A percentile compares a stretch with the other conserved stretches of the same genome.
Conservation (phyloP, 2,888 invertebrate genomes). For the Himalopsyche kuldschensis region DNA sequence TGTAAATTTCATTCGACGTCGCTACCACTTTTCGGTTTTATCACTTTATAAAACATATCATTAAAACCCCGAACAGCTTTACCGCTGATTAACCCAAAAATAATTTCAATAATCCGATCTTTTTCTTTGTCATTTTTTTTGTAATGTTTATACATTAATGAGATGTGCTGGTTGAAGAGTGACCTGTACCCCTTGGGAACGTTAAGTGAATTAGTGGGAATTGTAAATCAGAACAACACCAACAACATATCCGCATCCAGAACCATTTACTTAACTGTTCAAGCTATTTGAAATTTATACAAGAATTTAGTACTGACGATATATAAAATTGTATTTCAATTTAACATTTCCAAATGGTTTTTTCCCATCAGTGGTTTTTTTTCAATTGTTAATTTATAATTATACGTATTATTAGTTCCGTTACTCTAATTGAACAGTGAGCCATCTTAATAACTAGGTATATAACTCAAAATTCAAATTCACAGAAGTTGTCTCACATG, state of each 20-base stretch:
- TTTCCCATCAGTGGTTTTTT: too few relatives aligned
- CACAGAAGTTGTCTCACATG: too few relatives aligned
- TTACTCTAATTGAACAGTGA: too few relatives aligned
- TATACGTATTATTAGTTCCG: too few relatives aligned
- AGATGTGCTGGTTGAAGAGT: neutral
- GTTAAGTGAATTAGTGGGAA: neutral
- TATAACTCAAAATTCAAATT: too few relatives aligned
- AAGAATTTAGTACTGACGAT: neutral
- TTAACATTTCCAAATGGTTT: too few relatives aligned
- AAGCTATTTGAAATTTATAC: neutral
- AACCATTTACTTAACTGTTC: neutral
- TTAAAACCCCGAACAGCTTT: neutral
- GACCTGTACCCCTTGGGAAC: neutral
- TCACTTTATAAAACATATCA: neutral
- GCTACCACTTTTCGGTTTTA: neutral
- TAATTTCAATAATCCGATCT: neutral
- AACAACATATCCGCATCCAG: neutral
- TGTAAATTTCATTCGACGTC: neutral
- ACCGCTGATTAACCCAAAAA: neutral
- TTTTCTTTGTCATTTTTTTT: neutral
- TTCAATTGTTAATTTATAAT: too few relatives aligned
- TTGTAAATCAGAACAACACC: neutral
- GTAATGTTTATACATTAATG: neutral
- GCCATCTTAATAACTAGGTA: too few relatives aligned
- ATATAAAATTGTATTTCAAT: too few relatives aligned